phyloP scores from a whole-genome alignment of 2,797 vertebrate genomes.

The Macropodus opercularis region DNA sequence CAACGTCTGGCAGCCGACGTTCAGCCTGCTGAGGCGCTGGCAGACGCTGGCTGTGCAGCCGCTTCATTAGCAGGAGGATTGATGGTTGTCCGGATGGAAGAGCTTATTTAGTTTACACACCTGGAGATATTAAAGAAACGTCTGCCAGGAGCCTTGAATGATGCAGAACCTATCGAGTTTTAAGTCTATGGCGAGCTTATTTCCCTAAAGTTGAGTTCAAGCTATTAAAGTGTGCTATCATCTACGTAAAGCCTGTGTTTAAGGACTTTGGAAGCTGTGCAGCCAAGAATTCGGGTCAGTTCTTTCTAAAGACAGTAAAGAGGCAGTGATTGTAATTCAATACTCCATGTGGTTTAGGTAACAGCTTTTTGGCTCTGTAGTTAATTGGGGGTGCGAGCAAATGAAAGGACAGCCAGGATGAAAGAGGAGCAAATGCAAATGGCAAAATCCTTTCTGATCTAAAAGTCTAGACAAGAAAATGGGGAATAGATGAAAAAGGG shows the following conservation, averaged over 20 bases:
- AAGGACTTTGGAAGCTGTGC: conserved; percentile 41
- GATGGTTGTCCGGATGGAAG: conserved; percentile 49
- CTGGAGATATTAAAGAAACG: conserved; percentile 11
- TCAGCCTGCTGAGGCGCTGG: conserved; percentile 36
- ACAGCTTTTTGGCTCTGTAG: conserved; percentile 21
- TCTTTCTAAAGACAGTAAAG: conserved; percentile 37
- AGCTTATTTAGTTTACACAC: conserved; percentile 38
- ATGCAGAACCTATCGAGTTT: conserved; percentile 18
- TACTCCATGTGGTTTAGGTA: conserved; percentile 43
- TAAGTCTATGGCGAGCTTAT: not conserved
- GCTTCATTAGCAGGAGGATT: conserved; percentile 65
- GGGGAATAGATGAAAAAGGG: conserved; percentile 37
- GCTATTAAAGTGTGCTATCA: conserved; percentile 31
- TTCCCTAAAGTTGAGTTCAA: conserved; percentile 21
- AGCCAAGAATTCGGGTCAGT: conserved; percentile 42
- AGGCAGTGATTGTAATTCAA: conserved; percentile 47
- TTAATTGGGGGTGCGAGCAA: conserved; percentile 47
- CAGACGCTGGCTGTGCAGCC: conserved; percentile 39
- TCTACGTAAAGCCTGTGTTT: conserved; percentile 42
- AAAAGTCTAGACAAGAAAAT: conserved; percentile 50
- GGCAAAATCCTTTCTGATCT: conserved; percentile 35
- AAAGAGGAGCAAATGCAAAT: conserved; percentile 48
- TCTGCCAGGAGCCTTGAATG: conserved; percentile 11
- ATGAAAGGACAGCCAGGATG: conserved; percentile 49
- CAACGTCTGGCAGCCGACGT: conserved; percentile 38